phyloP scores from a whole-genome alignment of 1,140 invertebrate genomes.

The Trachymyrmex septentrionalis region DNA sequence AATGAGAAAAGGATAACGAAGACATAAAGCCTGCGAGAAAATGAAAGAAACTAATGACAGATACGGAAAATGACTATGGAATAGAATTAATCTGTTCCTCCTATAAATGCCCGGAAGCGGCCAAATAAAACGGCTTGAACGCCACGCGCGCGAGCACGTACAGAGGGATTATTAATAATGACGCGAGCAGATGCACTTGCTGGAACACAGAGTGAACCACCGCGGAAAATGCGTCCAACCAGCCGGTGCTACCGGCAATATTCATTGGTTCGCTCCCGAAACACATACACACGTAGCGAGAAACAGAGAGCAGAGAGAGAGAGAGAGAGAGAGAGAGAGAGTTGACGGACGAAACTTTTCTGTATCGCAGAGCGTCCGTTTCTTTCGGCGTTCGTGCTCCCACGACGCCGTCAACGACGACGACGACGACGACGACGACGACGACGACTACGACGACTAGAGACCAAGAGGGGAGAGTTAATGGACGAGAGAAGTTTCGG shows the following conservation, averaged over 20 bases:
- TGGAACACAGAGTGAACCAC: constrained; percentile 7
- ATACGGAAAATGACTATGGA: background rate
- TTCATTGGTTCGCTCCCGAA: constrained; percentile 21
- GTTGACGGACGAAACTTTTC: constrained; percentile 33
- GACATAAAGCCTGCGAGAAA: background rate
- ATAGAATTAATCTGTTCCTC: constrained; percentile 45
- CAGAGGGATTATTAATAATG: constrained; percentile 49
- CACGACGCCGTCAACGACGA: constrained; percentile 5
- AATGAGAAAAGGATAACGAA: background rate
- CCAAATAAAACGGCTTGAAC: constrained; percentile 45
- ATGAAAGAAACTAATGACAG: constrained; percentile 8
- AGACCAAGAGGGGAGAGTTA: too few species aligned
- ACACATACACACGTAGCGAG: constrained; percentile 38
- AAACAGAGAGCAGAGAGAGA: too few species aligned
- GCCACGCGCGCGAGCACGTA: constrained; percentile 27
- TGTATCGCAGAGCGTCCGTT: constrained; percentile 5
- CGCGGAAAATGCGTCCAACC: constrained; percentile 39
- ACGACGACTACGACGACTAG: background rate
- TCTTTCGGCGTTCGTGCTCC: constrained; percentile 8
- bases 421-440: background rate
- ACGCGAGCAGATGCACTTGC: constrained; percentile 46
- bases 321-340: too few species aligned
- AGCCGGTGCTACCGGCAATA: constrained; percentile 7
- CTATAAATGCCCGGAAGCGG: constrained; percentile 35
- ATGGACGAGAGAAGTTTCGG: constrained; percentile 63